These are phyloP conservation scores for Cheilosia vulpina DNA, from an alignment of 2,888 invertebrate genomes.

Conservation along the genomic window DNA sequence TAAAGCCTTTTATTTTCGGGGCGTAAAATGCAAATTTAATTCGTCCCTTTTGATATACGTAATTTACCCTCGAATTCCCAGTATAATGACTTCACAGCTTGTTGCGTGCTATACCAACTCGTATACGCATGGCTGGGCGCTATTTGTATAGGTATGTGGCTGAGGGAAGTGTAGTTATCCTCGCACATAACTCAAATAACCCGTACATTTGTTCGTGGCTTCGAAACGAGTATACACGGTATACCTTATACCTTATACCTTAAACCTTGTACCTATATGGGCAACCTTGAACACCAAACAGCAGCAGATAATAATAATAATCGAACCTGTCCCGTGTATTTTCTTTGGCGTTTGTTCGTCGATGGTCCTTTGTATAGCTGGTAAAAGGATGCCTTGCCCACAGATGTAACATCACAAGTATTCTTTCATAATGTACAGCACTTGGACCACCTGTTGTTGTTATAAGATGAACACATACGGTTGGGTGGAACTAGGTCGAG, in stretches of 20 bases:
- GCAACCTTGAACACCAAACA: constrained; percentile 15
- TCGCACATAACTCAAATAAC: neutral
- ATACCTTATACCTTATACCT: too few relatives aligned
- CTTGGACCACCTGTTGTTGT: constrained; percentile 52
- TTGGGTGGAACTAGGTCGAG: constrained; percentile 44
- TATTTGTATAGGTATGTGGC: neutral
- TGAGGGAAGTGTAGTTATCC: neutral
- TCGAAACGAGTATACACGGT: neutral
- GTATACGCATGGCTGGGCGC: neutral
- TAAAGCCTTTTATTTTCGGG: constrained; percentile 53
- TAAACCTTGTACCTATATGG: neutral
- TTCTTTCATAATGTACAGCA: constrained; percentile 18
- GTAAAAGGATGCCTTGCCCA: neutral
- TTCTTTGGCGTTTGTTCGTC: neutral
- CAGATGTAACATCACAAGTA: neutral
- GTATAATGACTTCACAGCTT: constrained; percentile 56
- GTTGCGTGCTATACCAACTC: constrained; percentile 22
- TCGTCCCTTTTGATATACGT: constrained; percentile 57
- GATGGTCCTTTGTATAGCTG: neutral
- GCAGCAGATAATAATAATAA: constrained; percentile 15
- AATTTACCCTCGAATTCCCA: constrained; percentile 44
- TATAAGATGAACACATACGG: neutral
- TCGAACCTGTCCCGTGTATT: constrained; percentile 2
- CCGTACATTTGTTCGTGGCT: neutral
- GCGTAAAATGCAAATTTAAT: constrained; percentile 69